phyloP scores from a whole-genome alignment of 2,888 invertebrate genomes.

The Heliconius sara region DNA sequence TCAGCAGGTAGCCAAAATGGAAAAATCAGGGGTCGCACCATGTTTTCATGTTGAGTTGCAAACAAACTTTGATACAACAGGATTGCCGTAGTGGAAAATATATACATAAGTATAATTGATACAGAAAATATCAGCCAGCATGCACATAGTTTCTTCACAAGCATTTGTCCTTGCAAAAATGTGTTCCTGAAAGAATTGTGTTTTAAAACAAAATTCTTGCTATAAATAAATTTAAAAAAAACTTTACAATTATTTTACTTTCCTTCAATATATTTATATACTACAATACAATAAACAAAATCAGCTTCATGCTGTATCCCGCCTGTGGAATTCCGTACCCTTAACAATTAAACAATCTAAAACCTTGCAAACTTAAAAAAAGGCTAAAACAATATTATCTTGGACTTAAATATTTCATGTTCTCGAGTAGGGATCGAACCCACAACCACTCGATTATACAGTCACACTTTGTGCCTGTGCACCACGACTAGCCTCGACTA shows the following conservation, averaged over 20 bases:
- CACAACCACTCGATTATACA: too few species aligned
- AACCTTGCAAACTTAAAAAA: too few species aligned
- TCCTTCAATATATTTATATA: neutral
- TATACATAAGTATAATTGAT: slow-evolving; percentile 50
- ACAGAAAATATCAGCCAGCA: slow-evolving; percentile 57
- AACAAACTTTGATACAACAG: slow-evolving; percentile 62
- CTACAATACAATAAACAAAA: neutral
- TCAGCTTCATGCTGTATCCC: too few species aligned
- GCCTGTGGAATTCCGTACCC: too few species aligned
- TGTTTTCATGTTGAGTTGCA: slow-evolving; percentile 59
- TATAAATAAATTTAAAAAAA: neutral
- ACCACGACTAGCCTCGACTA: neutral
- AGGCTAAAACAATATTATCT: too few species aligned
- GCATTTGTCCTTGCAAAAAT: slow-evolving; percentile 64
- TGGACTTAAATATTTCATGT: too few species aligned
- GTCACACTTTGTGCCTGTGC: too few species aligned
- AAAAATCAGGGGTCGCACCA: slow-evolving; percentile 61
- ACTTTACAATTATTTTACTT: neutral
- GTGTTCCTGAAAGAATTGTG: slow-evolving; percentile 56
- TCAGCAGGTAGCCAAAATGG: slow-evolving; percentile 69
- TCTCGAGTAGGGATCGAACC: too few species aligned
- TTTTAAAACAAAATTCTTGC: neutral
- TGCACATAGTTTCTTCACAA: slow-evolving; percentile 64
- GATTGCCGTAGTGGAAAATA: slow-evolving; percentile 52
- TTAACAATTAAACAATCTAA: too few species aligned